phyloP scores from a whole-genome alignment of 2,888 invertebrate genomes.

The Gastracanthus pulcherrimus region DNA sequence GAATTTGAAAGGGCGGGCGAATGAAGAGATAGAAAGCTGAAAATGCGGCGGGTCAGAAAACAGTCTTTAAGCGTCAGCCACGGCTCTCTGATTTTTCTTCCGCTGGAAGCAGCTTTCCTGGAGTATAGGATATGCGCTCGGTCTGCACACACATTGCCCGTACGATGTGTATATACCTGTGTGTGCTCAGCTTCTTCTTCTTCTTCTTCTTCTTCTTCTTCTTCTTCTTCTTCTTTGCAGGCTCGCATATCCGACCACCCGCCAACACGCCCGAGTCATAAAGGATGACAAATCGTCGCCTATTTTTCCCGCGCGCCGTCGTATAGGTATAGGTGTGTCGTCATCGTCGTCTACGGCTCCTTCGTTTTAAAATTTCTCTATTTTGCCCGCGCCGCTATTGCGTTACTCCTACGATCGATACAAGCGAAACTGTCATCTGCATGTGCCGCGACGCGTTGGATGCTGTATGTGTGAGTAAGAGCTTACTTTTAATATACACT shows the following conservation, averaged over 20 bases:
- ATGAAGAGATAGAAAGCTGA: not conserved
- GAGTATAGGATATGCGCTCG: not conserved
- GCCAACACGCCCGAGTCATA: slow-evolving; percentile 8
- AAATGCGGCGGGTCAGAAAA: not conserved
- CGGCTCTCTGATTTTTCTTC: not conserved
- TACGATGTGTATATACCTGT: not conserved
- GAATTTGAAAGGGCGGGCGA: not conserved
- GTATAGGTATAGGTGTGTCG: not conserved
- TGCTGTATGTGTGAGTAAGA: not conserved
- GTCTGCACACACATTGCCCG: not conserved
- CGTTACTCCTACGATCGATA: not conserved
- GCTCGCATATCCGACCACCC: not conserved
- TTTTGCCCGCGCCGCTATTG: not conserved
- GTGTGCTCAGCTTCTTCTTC: not conserved
- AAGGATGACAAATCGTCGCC: slow-evolving; percentile 36
- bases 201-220: too few species aligned
- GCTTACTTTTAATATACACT: not conserved
- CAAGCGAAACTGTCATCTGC: slow-evolving; percentile 7
- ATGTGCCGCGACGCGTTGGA: not conserved
- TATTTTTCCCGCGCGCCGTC: not conserved
- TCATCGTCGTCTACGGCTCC: not conserved
- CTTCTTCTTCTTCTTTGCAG: not conserved
- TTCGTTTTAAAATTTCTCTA: slow-evolving; percentile 1
- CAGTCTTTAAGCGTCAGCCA: slow-evolving; percentile 18
- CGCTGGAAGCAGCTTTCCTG: too few species aligned